Percentiles rank a stretch among this genome's conserved stretches.
These are phyloP conservation scores for Drosophila ustulata DNA, from an alignment of 2,888 invertebrate genomes.

Conservation along the genomic window DNA sequence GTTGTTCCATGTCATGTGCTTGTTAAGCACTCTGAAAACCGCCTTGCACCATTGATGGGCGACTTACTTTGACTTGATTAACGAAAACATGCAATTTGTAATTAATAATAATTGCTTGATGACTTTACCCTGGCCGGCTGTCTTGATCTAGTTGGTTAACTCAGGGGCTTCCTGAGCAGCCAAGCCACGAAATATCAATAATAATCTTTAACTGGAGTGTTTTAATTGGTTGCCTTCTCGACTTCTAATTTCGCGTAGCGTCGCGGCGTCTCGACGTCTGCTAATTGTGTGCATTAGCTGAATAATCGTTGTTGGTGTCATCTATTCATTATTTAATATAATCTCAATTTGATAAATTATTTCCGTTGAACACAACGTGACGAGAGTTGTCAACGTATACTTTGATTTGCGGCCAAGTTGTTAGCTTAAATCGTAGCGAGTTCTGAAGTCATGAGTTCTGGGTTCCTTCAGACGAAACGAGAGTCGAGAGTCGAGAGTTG, in stretches of 20 bases:
- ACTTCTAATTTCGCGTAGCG: no score
- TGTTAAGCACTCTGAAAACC: constrained; percentile 48
- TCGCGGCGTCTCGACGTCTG: not conserved
- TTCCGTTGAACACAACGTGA: constrained; percentile 71
- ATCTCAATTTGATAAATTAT: constrained; percentile 76
- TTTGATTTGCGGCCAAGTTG: constrained; percentile 70
- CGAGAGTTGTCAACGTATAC: constrained; percentile 60
- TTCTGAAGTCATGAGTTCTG: not conserved
- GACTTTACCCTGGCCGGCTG: not conserved
- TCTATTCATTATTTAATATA: constrained; percentile 76
- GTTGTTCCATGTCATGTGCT: not conserved
- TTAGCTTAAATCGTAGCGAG: constrained; percentile 16
- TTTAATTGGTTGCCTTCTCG: constrained; percentile 29
- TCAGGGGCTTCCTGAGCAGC: constrained; percentile 9
- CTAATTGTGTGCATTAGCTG: constrained; percentile 49
- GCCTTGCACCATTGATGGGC: constrained; percentile 53
- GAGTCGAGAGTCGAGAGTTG: not conserved
- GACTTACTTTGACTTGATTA: constrained; percentile 35
- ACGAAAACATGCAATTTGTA: constrained; percentile 26
- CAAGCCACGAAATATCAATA: constrained; percentile 50
- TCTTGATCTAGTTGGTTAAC: constrained; percentile 43
- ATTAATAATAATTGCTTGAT: constrained; percentile 30
- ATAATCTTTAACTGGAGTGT: constrained; percentile 42
- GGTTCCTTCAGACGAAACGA: no score
- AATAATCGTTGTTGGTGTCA: constrained; percentile 60